Conservation (phyloP, 1,140 invertebrate species). For the Meloidogyne hapla region DNA sequence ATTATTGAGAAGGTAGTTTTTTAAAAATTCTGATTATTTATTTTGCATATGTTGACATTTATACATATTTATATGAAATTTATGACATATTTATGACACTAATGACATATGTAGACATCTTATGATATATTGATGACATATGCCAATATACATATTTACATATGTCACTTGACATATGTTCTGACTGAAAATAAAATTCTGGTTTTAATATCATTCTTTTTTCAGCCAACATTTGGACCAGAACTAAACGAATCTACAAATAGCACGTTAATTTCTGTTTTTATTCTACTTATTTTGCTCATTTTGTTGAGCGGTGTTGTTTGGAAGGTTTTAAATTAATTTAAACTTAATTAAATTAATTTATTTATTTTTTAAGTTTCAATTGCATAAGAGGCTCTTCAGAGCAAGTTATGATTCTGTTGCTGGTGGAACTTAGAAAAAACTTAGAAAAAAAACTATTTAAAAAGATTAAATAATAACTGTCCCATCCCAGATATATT, state of each 20-base stretch:
- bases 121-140: no score
- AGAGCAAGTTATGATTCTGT: slow-evolving; percentile 59
- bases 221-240: background rate
- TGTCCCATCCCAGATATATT: background rate
- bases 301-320: slow-evolving; percentile 59
- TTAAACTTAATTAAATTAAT: background rate
- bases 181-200: no score
- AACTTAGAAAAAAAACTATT: no score
- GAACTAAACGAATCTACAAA: background rate
- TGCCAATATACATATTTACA: no score
- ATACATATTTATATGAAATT: no score
- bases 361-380: slow-evolving; percentile 27
- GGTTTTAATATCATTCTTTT: background rate
- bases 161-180: no score
- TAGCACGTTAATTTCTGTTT: slow-evolving; percentile 46
- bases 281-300: slow-evolving; percentile 59
- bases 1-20: background rate
- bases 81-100: no score
- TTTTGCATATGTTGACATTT: no score
- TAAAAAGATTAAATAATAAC: background rate
- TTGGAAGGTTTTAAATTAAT: slow-evolving; percentile 48
- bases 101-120: no score
- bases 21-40: no score
- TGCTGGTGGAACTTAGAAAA: slow-evolving; percentile 46
- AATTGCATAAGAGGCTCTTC: slow-evolving; percentile 59